phyloP scores from a whole-genome alignment of 1,140 invertebrate genomes.

The Heliconius eleuchia region DNA sequence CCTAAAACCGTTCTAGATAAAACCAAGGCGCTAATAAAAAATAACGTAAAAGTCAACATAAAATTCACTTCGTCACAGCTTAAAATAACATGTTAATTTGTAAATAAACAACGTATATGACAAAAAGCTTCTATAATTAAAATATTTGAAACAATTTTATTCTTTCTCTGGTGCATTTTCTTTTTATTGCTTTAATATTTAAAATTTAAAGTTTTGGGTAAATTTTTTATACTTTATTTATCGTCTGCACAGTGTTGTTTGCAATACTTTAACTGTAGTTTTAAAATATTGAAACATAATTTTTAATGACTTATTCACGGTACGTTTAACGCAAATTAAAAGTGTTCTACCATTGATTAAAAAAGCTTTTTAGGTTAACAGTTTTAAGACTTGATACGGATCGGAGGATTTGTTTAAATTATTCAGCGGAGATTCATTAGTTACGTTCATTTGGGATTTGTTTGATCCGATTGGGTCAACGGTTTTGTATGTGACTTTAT shows the following conservation, averaged over 20 bases:
- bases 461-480: constrained; percentile 20
- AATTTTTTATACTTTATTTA: constrained; percentile 30
- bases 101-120: constrained; percentile 36
- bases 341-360: constrained; percentile 35
- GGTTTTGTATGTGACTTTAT: constrained; percentile 4
- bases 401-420: constrained; percentile 44
- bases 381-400: constrained; percentile 44
- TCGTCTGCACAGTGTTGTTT: constrained; percentile 35
- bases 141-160: constrained; percentile 34
- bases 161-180: constrained; percentile 39
- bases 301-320: constrained; percentile 34
- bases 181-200: constrained; percentile 41
- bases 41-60: constrained; percentile 51
- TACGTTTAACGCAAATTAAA: constrained; percentile 38
- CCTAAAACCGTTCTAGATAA: constrained; percentile 68
- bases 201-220: constrained; percentile 29
- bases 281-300: constrained; percentile 33
- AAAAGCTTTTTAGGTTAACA: constrained; percentile 42
- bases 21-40: constrained; percentile 67
- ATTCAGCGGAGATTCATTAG: constrained; percentile 45
- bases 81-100: constrained; percentile 43
- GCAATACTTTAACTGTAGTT: constrained; percentile 23
- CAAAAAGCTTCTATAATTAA: constrained; percentile 35
- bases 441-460: constrained; percentile 31
- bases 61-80: constrained; percentile 47